Conservation (phyloP, 2,797 vertebrate species). For the Crocidura indochinensis region DNA sequence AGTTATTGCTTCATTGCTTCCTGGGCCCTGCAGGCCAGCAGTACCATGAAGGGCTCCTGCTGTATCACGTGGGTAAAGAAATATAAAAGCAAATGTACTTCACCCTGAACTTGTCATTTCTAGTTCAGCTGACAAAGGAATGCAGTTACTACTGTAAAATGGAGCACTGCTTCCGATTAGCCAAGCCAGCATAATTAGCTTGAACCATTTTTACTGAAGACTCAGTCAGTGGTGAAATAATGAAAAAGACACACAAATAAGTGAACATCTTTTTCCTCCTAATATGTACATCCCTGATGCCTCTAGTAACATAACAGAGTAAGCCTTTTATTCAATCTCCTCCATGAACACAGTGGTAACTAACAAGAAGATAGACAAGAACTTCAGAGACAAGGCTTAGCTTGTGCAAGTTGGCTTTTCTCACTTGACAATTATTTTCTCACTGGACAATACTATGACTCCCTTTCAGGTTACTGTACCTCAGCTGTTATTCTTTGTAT, state of each 20-base stretch:
- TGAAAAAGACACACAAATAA: constrained; percentile 10
- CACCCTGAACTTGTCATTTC: neutral
- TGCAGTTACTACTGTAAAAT: neutral
- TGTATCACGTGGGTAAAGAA: neutral
- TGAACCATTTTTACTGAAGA: constrained; percentile 11
- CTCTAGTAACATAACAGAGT: neutral
- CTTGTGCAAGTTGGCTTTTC: constrained; percentile 21
- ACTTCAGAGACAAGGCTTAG: neutral
- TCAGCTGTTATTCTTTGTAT: neutral
- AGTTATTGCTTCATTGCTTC: constrained; percentile 74
- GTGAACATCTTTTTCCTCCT: neutral
- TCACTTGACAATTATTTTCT: constrained; percentile 20
- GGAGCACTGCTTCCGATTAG: neutral
- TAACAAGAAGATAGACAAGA: neutral
- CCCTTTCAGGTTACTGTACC: neutral
- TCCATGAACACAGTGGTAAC: neutral
- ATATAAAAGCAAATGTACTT: constrained; percentile 14
- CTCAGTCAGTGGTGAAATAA: constrained; percentile 13
- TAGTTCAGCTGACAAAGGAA: constrained; percentile 9
- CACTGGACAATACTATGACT: neutral
- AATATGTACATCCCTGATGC: neutral
- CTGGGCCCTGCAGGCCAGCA: constrained; percentile 62
- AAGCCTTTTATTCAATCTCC: neutral
- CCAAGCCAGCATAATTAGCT: neutral
- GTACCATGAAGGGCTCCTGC: constrained; percentile 59